Base-by-base conservation (phyloP, 2,113 vertebrate species). In the Corythoichthys haematopterus region DNA sequence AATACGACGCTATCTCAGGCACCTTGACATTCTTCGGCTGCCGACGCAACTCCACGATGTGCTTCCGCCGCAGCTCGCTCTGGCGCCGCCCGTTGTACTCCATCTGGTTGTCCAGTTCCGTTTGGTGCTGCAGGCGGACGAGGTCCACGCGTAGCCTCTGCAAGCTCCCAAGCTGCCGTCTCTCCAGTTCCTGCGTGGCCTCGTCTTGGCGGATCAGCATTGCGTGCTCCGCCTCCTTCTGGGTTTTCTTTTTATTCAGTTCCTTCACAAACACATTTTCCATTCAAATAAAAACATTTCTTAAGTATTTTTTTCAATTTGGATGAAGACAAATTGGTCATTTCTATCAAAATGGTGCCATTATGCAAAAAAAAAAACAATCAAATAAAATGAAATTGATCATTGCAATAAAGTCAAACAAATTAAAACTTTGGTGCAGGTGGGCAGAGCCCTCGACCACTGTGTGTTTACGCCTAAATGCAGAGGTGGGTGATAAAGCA, bases 1-100 rank as follows among this genome's bases (percentile, higher is more conserved):
- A 43, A 43, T 43, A 8, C 40, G 9, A 7, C 40, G 1, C 40
- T 1, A 43, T 28, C 50, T 0, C 14, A 69, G 79, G 75, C 77
- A 99, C 97, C 93, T 99, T 99, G 83, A 99, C 92, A 86, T 98
- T 98, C 87, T 98, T 98, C 87, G 97, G 97, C 92, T 99, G 97
- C 90, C 98, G 97, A 88, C 97, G 93, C 70, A 99, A 95, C 90
- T 99, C 96, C 91, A 99, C 93, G 84, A 99, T 96, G 43, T 99
- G 97, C 87, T 99, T 99, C 84, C 97, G 93, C 89, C 97, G 96
- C 85, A 98, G 94, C 83, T 99, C 96, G 35, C 95, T 91, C 85
- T 99, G 96, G 1, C 97, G 91, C 65, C 97, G 91, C 87, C 96
- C 97, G 94, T 99, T 99, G 92, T 99, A 99, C 69, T 99, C 97